These are phyloP conservation scores for Stegastes partitus DNA, from an alignment of 2,113 vertebrate genomes.

Conservation along the genomic window DNA sequence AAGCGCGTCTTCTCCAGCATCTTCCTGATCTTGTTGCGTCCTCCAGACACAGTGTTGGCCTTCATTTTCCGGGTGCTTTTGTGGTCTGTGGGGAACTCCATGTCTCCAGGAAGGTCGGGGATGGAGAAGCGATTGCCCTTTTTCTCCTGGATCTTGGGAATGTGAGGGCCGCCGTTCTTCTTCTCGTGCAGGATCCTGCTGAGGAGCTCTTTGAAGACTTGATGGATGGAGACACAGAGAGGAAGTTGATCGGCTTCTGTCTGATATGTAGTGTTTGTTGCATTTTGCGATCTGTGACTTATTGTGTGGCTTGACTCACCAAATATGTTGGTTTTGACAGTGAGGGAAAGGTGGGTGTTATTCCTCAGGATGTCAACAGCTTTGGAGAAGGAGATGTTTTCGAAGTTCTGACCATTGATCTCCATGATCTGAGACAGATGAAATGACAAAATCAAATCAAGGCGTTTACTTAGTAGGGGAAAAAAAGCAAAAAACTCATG, in stretches of 20 bases:
- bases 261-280: no score
- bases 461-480: no score
- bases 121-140: slow-evolving; percentile 98
- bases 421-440: slow-evolving; percentile 92
- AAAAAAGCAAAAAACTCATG: no score
- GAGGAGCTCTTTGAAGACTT: slow-evolving; percentile 98
- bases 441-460: neutral
- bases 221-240: neutral
- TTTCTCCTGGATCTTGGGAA: slow-evolving; percentile 97
- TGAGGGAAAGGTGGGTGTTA: slow-evolving; percentile 97
- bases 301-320: slow-evolving; percentile 83
- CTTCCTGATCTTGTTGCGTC: slow-evolving; percentile 95
- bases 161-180: slow-evolving; percentile 92
- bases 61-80: slow-evolving; percentile 94
- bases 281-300: no score
- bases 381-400: slow-evolving; percentile 94
- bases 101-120: slow-evolving; percentile 93
- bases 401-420: slow-evolving; percentile 98
- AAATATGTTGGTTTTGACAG: slow-evolving; percentile 98
- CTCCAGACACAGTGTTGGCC: slow-evolving; percentile 96
- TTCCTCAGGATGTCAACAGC: slow-evolving; percentile 94
- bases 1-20: slow-evolving; percentile 97
- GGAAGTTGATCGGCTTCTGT: neutral
- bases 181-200: slow-evolving; percentile 92
- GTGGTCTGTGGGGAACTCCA: slow-evolving; percentile 92